Base-by-base conservation (phyloP, 2,113 vertebrate species). In the Psettodes erumei region DNA sequence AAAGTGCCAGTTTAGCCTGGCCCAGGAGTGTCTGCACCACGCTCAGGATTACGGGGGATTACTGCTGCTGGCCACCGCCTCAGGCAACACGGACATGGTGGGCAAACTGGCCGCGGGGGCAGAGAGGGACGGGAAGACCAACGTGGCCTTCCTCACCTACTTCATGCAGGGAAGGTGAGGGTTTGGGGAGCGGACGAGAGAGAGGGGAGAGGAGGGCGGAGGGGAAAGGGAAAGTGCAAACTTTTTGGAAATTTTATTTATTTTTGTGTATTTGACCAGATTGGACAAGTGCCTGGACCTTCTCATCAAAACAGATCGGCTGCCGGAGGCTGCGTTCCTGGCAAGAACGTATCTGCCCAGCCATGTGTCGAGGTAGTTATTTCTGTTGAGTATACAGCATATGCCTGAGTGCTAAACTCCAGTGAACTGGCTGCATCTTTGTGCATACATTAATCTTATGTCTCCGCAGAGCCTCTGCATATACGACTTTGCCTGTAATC, bases 11-110 rank as follows among this genome's bases (percentile, higher is more conserved):
- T 98, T 98, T 86, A 87, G 94, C 85, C 86, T 98, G 62, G 98
- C 97, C 79, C 97, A 98, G 88, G 97, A 99, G 91, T 99, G 97
- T 90, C 93, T 99, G 38, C 96, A 97, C 90, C 96, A 96, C 6
- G 97, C 97, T 8, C 96, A 97, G 86, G 98, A 99, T 89, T 98
- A 98, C 0, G 98, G 97, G 42, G 97, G 98, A 35, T 93, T 99
- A 33, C 75, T 98, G 87, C 95, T 99, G 45, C 83, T 99, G 88
- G 98, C 97, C 59, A 98, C 97, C 0, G 95, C 96, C 53, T 98
- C 97, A 0, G 96, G 97, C 70, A 98, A 98, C 0, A 90, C 95
- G 4, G 74, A n/a, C 66, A 98, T 97, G 96, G 96, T 99, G 80
- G 95, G 94, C 87, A 98, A 96, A 64, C 82, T 99, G 61, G 97